Evolutionary conservation across 35 echinoderm and acorn worm species (phyloP).

Genomic region (Strongylocentrotus purpuratus): DNA sequence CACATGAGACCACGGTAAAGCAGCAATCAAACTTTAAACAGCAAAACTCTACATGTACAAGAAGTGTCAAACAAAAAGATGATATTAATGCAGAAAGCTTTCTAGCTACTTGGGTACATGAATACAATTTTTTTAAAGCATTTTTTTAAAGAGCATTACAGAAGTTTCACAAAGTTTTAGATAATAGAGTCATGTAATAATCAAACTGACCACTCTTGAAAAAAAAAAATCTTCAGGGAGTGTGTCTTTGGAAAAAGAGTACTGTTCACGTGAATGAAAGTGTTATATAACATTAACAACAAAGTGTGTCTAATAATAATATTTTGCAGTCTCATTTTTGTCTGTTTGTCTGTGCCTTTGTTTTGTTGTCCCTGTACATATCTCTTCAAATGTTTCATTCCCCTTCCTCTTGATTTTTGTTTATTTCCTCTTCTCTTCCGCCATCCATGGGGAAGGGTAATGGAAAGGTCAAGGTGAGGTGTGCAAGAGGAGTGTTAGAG

Average conservation of each 20-base stretch:
- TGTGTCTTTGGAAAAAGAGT: too few relatives aligned
- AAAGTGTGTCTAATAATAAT: neutral
- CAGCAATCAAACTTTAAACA: neutral
- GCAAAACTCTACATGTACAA: neutral
- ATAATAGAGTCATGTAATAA: too few relatives aligned
- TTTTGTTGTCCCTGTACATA: neutral
- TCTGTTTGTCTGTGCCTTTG: too few relatives aligned
- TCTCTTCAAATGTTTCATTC: neutral
- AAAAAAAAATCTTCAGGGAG: too few relatives aligned
- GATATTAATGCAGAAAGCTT: too few relatives aligned
- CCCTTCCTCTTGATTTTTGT: neutral
- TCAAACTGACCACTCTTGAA: too few relatives aligned
- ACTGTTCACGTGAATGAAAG: neutral
- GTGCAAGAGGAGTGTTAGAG: neutral
- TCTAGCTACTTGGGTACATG: too few relatives aligned
- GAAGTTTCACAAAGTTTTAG: too few relatives aligned
- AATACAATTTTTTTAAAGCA: too few relatives aligned
- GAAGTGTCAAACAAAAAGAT: too few relatives aligned
- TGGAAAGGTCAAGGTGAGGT: neutral
- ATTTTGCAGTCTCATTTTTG: neutral
- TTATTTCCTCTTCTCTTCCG: neutral
- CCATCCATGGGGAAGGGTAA: neutral
- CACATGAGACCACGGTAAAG: neutral
- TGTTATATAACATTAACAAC: neutral
- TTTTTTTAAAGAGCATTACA: too few relatives aligned